Evolutionary conservation across 1,140 invertebrate genomes (phyloP).

Genomic region (Drosophila carrolli): DNA sequence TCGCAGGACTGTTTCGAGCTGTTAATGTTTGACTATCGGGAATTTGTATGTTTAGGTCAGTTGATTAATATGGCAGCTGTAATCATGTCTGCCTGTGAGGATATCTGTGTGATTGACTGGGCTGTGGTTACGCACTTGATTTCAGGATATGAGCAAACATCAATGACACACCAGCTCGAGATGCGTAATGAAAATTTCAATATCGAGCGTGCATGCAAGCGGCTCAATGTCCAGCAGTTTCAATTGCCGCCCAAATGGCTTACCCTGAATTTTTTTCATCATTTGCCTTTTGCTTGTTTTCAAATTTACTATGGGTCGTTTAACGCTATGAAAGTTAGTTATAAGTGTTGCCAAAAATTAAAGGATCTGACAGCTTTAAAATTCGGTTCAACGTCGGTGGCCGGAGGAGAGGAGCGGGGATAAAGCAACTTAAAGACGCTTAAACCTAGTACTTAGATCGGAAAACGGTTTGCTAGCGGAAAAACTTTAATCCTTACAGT

Average conservation of each 20-base stretch:
- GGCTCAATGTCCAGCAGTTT: constrained; percentile 32
- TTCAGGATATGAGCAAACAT: constrained; percentile 60
- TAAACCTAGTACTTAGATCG: too few relatives aligned
- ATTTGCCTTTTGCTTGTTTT: constrained; percentile 7
- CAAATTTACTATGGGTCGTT: constrained; percentile 39
- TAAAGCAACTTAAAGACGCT: too few relatives aligned
- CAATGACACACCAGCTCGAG: constrained; percentile 22
- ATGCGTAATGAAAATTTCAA: constrained; percentile 54
- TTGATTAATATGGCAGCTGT: constrained; percentile 66
- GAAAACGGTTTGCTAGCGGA: too few relatives aligned
- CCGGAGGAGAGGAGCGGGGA: neutral
- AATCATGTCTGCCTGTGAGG: constrained; percentile 17
- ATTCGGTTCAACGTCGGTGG: constrained; percentile 46
- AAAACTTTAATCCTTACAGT: too few relatives aligned
- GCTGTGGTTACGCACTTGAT: constrained; percentile 33
- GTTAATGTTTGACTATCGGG: constrained; percentile 18
- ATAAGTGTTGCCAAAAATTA: constrained; percentile 28
- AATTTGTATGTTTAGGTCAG: constrained; percentile 48
- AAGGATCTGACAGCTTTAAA: constrained; percentile 61
- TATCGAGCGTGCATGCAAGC: constrained; percentile 63
- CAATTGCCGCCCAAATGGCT: constrained; percentile 62
- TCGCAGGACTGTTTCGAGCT: constrained; percentile 17
- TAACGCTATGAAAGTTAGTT: constrained; percentile 55
- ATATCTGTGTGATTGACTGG: constrained; percentile 9
- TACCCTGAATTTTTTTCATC: constrained; percentile 25